Conservation (phyloP, 2,888 invertebrate species). For the Rotaria sp. region DNA sequence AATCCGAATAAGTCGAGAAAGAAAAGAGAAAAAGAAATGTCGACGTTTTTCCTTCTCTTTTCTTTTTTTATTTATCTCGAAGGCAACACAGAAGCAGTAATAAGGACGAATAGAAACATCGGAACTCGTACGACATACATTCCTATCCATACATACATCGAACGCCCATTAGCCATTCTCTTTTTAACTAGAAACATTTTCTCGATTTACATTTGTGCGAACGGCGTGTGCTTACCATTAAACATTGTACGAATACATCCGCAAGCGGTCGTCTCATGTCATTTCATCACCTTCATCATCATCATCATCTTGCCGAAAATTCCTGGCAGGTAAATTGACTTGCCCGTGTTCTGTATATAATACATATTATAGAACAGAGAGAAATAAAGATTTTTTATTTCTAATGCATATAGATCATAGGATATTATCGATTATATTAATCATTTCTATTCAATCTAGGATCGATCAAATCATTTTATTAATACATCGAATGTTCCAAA, state of each 20-base stretch:
- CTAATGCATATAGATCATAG: neutral
- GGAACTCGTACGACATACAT: neutral
- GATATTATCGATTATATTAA: neutral
- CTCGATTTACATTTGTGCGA: neutral
- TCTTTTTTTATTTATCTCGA: neutral
- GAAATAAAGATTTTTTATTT: neutral
- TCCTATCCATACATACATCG: conserved; percentile 4
- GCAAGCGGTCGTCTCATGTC: conserved; percentile 25
- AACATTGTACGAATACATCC: neutral
- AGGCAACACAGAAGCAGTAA: neutral
- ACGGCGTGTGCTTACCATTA: neutral
- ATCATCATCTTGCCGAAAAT: conserved; percentile 30
- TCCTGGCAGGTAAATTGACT: conserved; percentile 30
- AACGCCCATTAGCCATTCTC: neutral
- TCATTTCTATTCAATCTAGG: neutral
- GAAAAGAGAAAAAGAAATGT: neutral
- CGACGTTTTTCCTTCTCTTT: neutral
- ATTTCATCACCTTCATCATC: conserved; percentile 25
- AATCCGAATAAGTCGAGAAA: neutral
- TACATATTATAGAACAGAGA: neutral
- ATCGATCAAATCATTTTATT: neutral
- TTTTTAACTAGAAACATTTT: conserved; percentile 1
- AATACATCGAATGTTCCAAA: neutral
- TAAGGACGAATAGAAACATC: conserved; percentile 4
- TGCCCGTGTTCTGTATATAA: neutral